Evolutionary conservation across 1,140 invertebrate genomes (phyloP), one percentile per base, ranked within the genome.

Genomic region (Sweltsa coloradensis): DNA sequence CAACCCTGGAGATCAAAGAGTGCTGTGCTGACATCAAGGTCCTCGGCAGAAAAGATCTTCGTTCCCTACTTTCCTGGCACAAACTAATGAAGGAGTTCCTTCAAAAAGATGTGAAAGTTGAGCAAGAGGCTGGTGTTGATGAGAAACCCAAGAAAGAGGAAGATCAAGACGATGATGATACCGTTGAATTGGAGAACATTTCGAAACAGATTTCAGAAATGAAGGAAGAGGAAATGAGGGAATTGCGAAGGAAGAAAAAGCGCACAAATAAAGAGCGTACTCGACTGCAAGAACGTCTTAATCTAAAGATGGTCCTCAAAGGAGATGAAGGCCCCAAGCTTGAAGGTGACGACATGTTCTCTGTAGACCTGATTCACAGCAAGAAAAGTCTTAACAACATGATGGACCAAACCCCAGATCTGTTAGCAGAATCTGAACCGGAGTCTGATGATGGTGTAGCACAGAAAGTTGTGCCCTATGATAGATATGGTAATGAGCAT

Each of bases 1-100:
- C 97, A 7, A 98, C 92, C 1, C 58, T 62, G 9, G 95, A 98
- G 72, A 85, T 99, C 22, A 79, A 80, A 47, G 88, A 94, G 67
- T 97, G 90, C 62, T 89, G 89, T 57, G 89, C 90, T 61, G 97
- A 99, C 68, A 86, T 99, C 16, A 97, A 97, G 75, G 92, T 99
- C 19, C 70, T 98, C 2, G 93, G 94, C 0, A 81, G 87, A 59
- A 89, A 88, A 61, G 96, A 99, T 59, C 73, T 99, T 6, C 80
- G 82, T 53, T 58, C 65, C 24, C 57, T 95, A 14, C 61, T 92
- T n/a, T 71, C 62, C 14, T 95, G 90, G 90, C 78, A 86, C 66
- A 93, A 93, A 63, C 68, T 71, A 3, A 62, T 92, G 24, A n/a
- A n/a, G n/a, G n/a, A n/a, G n/a, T n/a, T n/a, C n/a, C n/a, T n/a